Percentiles rank a stretch among this genome's conserved stretches.
These are phyloP conservation scores for Eclectus roratus DNA, from an alignment of 2,113 vertebrate species.

Conservation along the genomic window DNA sequence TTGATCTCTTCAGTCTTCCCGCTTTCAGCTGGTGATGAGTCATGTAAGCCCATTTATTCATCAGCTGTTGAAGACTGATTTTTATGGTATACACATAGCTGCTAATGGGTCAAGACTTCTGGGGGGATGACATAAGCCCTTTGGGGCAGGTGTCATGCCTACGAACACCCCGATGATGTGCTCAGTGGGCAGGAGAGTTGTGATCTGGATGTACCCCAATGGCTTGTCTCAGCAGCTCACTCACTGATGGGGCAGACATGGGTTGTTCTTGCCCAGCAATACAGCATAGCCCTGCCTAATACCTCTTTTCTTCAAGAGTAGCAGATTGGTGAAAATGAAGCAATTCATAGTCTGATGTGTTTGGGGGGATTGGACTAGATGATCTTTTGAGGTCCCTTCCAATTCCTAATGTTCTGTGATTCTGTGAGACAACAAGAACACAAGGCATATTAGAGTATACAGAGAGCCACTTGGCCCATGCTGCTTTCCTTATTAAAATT, in stretches of 20 bases:
- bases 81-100: not conserved
- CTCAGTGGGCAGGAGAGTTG: not conserved
- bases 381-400: too few relatives aligned
- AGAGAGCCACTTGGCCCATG: not conserved
- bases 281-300: not conserved
- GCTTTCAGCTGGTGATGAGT: not conserved
- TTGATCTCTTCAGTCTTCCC: not conserved
- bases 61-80: not conserved
- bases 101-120: not conserved
- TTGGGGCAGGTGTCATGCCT: accelerated
- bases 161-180: accelerated
- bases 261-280: not conserved
- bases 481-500: slow-evolving; percentile 35
- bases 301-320: not conserved
- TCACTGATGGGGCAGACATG: accelerated
- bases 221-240: not conserved
- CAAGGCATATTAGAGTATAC: not conserved
- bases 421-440: not conserved
- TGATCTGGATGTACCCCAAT: not conserved
- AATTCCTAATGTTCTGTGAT: too few relatives aligned
- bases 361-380: too few relatives aligned
- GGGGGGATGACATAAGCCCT: not conserved
- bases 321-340: not conserved
- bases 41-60: not conserved
- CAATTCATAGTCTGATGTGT: not conserved